Percentiles rank a stretch among this genome's conserved stretches.
These are phyloP conservation scores for Drosophila lutescens DNA, from an alignment of 2,888 invertebrate genomes.

Conservation along the genomic window DNA sequence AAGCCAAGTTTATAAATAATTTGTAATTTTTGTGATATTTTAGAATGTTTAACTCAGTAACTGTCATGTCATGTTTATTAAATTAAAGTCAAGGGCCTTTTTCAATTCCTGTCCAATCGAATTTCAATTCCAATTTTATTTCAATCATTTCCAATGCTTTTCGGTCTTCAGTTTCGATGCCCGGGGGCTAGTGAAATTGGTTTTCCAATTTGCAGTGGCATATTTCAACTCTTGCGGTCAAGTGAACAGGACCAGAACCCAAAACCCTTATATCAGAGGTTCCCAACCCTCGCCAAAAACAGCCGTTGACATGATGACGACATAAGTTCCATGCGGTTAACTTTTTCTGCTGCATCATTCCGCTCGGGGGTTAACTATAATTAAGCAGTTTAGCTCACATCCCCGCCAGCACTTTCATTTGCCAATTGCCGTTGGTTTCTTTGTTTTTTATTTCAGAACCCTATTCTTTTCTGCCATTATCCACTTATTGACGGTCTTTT, in stretches of 20 bases:
- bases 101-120: conserved; percentile 37
- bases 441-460: neutral
- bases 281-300: conserved; percentile 2
- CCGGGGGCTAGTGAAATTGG: conserved; percentile 47
- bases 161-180: conserved; percentile 65
- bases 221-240: conserved; percentile 67
- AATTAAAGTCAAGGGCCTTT: conserved; percentile 1
- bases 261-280: neutral
- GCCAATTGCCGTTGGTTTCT: conserved; percentile 30
- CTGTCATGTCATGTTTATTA: neutral
- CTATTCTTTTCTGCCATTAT: conserved; percentile 20
- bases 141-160: conserved; percentile 67
- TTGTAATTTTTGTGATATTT: neutral
- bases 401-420: conserved; percentile 3
- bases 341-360: conserved; percentile 36
- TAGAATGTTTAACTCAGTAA: too few species aligned
- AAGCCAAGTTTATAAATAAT: too few species aligned
- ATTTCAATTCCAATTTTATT: conserved; percentile 72
- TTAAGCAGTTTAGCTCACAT: conserved; percentile 36
- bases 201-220: conserved; percentile 55
- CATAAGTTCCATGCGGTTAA: conserved; percentile 43
- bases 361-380: conserved; percentile 27
- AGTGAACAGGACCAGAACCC: conserved; percentile 40
- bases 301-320: conserved; percentile 45
- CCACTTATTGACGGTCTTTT: conserved; percentile 33